Evolutionary conservation across 2,888 invertebrate species (phyloP).

Genomic region (Erpobdella octoculata): DNA sequence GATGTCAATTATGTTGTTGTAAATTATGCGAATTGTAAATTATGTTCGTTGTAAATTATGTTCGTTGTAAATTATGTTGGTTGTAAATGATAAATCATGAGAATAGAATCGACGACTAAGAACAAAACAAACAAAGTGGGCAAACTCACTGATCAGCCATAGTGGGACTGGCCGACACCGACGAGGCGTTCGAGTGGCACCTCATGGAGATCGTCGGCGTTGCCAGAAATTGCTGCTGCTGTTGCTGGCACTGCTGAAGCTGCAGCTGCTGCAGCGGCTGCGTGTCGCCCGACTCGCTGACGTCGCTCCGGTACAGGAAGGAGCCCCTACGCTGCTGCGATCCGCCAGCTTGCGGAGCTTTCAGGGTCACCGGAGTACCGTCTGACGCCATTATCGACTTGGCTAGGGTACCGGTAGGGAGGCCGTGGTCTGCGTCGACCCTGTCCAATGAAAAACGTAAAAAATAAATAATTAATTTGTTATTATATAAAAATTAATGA

Average conservation of each 20-base stretch:
- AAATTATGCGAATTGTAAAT: no score
- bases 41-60: no score
- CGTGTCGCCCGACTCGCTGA: neutral
- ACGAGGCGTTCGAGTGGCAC: neutral
- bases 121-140: no score
- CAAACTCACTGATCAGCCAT: constrained; percentile 8
- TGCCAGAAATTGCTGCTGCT: constrained; percentile 14
- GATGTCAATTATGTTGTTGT: no score
- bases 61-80: no score
- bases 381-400: constrained; percentile 2
- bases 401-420: neutral
- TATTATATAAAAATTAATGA: no score
- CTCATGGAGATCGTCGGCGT: neutral
- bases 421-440: neutral
- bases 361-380: neutral
- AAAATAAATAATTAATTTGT: no score
- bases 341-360: neutral
- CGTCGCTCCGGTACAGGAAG: constrained; percentile 15
- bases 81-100: neutral
- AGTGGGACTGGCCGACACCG: constrained; percentile 17
- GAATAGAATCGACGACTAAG: neutral
- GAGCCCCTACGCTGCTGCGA: constrained; percentile 12
- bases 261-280: neutral
- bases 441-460: no score
- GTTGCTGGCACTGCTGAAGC: constrained; percentile 4